These are phyloP conservation scores for Calypte anna DNA, from an alignment of 2,113 vertebrate genomes.

Conservation along the genomic window DNA sequence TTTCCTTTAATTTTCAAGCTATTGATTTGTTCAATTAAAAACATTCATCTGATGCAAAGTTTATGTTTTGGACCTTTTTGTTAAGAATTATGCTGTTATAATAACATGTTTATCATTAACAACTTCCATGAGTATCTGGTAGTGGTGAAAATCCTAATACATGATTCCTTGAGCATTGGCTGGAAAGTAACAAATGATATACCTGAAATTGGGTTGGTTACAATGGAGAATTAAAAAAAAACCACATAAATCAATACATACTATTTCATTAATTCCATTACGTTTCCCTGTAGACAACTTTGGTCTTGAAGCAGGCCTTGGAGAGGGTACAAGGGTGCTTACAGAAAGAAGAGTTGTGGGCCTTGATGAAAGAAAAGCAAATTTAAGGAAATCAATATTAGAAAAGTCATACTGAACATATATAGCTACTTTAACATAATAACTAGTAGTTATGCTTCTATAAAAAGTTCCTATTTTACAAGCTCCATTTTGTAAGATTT, in stretches of 20 bases:
- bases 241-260: slow-evolving; percentile 71
- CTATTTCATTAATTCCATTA: slow-evolving; percentile 91
- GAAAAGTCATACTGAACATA: too few species aligned
- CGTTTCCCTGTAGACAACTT: slow-evolving; percentile 89
- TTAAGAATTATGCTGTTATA: neutral
- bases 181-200: neutral
- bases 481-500: neutral
- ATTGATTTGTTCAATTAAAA: neutral
- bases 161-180: neutral
- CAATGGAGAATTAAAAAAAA: neutral
- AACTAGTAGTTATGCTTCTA: neutral
- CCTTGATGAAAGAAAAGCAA: too few species aligned
- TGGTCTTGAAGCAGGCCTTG: slow-evolving; percentile 90
- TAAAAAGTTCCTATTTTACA: neutral
- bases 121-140: neutral
- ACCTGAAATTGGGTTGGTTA: neutral
- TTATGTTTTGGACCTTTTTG: neutral
- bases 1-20: neutral
- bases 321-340: slow-evolving; percentile 84
- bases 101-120: neutral
- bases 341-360: too few species aligned
- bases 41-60: neutral
- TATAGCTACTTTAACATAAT: neutral
- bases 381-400: too few species aligned
- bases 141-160: neutral